These are phyloP conservation scores for Laodelphax striatellus DNA, from an alignment of 1,140 invertebrate species.

Conservation along the genomic window DNA sequence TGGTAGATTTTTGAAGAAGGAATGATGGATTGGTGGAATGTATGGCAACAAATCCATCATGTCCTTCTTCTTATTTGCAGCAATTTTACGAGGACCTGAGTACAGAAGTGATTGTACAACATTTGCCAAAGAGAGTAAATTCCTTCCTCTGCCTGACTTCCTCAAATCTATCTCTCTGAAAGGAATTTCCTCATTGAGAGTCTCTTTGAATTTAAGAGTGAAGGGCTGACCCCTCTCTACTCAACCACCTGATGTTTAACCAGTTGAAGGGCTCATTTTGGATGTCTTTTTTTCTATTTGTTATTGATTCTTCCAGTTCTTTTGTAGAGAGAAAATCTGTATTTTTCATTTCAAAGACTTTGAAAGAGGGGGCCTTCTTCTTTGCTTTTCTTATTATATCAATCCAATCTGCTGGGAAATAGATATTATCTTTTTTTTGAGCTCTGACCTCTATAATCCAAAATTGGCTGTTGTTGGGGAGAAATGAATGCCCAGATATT, in stretches of 20 bases:
- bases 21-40: neutral
- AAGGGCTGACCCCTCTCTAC: neutral
- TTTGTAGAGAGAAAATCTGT: neutral
- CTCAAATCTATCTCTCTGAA: neutral
- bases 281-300: neutral
- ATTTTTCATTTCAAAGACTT: neutral
- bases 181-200: no score
- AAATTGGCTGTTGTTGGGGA: conserved; percentile 14
- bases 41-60: neutral
- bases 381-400: neutral
- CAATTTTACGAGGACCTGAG: neutral
- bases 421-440: conserved; percentile 5
- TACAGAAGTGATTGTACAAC: neutral
- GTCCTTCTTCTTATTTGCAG: neutral
- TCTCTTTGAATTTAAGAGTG: neutral
- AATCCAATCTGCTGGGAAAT: neutral
- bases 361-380: neutral
- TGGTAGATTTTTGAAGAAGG: neutral
- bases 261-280: neutral
- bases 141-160: neutral
- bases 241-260: neutral
- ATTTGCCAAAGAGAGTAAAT: neutral
- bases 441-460: conserved; percentile 11
- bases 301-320: neutral
- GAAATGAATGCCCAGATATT: conserved; percentile 18